phyloP scores from a whole-genome alignment of 1,140 invertebrate genomes.

The Dendrolimus kikuchii region DNA sequence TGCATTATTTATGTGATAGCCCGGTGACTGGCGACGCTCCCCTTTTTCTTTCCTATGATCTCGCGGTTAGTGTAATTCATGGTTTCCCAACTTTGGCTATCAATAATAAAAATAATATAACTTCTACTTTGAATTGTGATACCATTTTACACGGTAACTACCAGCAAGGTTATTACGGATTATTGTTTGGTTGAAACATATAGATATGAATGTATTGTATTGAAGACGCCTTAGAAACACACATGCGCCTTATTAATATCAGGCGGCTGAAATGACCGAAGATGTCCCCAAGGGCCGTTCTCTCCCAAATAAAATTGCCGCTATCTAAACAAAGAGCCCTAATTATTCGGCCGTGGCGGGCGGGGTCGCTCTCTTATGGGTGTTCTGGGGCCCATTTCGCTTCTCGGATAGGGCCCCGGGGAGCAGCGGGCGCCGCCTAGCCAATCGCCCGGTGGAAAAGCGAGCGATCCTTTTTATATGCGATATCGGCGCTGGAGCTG shows the following conservation, averaged over 20 bases:
- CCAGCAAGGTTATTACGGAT: background rate
- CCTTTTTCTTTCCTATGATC: conserved; percentile 52
- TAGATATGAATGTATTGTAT: background rate
- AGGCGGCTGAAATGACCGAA: conserved; percentile 62
- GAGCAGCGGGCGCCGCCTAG: conserved; percentile 68
- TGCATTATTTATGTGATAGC: conserved; percentile 70
- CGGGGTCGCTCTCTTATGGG: conserved; percentile 72
- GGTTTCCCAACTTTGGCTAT: conserved; percentile 35
- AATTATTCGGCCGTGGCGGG: conserved; percentile 74
- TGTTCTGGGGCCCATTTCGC: conserved; percentile 72
- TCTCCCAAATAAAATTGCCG: conserved; percentile 74
- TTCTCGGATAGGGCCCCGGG: conserved; percentile 69
- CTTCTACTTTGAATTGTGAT: background rate
- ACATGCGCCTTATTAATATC: conserved; percentile 70
- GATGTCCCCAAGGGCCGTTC: conserved; percentile 64
- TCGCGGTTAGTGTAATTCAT: conserved; percentile 38
- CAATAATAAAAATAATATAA: conserved; percentile 19
- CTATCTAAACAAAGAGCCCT: conserved; percentile 75
- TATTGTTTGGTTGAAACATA: background rate
- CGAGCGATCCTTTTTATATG: conserved; percentile 69
- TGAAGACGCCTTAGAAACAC: conserved; percentile 15
- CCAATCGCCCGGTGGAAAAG: conserved; percentile 68
- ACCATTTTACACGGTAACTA: background rate
- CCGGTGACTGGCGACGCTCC: conserved; percentile 49
- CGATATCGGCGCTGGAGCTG: conserved; percentile 55